Conservation (phyloP, 2,113 vertebrate species). For the Climacteris rufus region DNA sequence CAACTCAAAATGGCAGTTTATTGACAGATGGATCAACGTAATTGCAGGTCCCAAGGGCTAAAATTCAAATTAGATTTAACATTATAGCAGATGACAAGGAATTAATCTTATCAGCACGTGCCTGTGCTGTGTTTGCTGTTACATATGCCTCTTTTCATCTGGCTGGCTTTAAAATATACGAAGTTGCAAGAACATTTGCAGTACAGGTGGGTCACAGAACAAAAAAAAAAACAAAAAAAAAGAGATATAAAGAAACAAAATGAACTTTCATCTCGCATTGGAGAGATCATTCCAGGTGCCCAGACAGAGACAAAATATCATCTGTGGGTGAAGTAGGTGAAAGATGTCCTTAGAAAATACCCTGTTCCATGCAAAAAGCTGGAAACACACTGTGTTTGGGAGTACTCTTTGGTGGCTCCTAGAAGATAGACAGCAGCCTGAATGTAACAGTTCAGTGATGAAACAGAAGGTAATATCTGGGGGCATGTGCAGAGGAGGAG, state of each 20-base stretch:
- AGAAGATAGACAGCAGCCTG: background rate
- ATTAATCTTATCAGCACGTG: slow-evolving; percentile 4
- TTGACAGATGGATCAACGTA: slow-evolving; percentile 43
- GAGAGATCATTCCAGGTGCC: background rate
- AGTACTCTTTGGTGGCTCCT: background rate
- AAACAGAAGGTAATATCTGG: background rate
- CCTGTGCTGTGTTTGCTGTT: background rate
- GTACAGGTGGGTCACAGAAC: background rate
- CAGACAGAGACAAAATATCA: background rate
- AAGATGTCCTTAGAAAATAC: background rate
- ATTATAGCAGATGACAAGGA: slow-evolving; percentile 22
- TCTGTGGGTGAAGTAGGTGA: background rate
- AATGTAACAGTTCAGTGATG: background rate
- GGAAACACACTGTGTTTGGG: background rate
- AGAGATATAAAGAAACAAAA: background rate
- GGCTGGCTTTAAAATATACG: background rate
- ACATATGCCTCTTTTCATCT: background rate
- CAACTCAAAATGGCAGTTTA: background rate
- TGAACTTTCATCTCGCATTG: background rate
- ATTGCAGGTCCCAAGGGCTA: slow-evolving; percentile 13
- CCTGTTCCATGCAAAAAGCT: background rate
- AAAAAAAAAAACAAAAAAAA: background rate
- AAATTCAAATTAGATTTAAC: slow-evolving; percentile 27
- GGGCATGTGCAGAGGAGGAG: background rate
- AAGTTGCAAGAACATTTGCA: background rate